Evolutionary conservation across 92 coral and sea anemone genomes (phyloP).

Genomic region (Pocillopora grandis): DNA sequence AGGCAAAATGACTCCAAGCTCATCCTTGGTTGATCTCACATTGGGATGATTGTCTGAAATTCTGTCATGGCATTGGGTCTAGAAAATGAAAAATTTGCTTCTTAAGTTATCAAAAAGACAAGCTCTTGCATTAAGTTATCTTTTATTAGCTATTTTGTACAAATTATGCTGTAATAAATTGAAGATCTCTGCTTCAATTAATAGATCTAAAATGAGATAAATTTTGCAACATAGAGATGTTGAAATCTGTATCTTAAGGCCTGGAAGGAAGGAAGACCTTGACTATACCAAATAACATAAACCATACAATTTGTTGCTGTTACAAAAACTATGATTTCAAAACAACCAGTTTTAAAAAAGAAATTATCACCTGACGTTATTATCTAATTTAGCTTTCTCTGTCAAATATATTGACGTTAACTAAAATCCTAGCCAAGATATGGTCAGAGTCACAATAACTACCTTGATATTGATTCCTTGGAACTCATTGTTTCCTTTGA

Average conservation of each 20-base stretch:
- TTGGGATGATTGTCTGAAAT: slow-evolving; percentile 55
- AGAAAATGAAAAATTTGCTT: slow-evolving; percentile 2
- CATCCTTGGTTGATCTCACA: slow-evolving; percentile 54
- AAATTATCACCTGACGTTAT: neutral
- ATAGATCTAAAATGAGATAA: slow-evolving; percentile 3
- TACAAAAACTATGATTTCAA: slow-evolving; percentile 6
- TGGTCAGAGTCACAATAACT: slow-evolving; percentile 15
- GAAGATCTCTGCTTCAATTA: slow-evolving; percentile 3
- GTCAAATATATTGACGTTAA: neutral
- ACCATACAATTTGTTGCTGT: slow-evolving; percentile 9
- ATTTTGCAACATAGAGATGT: slow-evolving; percentile 20
- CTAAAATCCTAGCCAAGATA: slow-evolving; percentile 4
- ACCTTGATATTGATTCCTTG: slow-evolving; percentile 54
- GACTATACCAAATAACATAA: slow-evolving; percentile 3
- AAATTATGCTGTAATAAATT: neutral
- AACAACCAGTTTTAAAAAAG: slow-evolving; percentile 15
- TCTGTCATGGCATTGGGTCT: slow-evolving; percentile 72
- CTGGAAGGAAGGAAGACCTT: slow-evolving; percentile 13
- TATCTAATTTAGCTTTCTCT: slow-evolving; percentile 16
- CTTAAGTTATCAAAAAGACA: neutral
- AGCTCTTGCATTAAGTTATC: slow-evolving; percentile 11
- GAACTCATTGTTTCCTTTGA: slow-evolving; percentile 52
- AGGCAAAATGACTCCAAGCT: slow-evolving; percentile 22
- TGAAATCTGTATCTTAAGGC: neutral
- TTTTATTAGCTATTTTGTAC: slow-evolving; percentile 12